These are phyloP conservation scores for Mayetiola destructor DNA, from an alignment of 2,888 invertebrate genomes.

Conservation along the genomic window DNA sequence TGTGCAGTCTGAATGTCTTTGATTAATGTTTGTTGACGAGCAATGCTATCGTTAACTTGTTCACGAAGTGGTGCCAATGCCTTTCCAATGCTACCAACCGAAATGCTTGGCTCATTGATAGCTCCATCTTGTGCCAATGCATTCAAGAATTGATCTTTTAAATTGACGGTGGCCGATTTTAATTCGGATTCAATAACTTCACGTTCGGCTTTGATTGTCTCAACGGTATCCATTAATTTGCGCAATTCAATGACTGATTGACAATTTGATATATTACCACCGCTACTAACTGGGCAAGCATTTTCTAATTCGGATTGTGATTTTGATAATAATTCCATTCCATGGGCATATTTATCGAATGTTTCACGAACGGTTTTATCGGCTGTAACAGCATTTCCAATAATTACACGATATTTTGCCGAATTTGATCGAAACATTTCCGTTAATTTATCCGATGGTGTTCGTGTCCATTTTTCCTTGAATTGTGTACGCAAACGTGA, in stretches of 20 bases:
- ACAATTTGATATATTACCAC: slow-evolving; percentile 39
- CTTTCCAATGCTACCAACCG: slow-evolving; percentile 55
- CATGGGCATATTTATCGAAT: slow-evolving; percentile 57
- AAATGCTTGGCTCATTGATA: slow-evolving; percentile 60
- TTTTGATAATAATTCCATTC: slow-evolving; percentile 69
- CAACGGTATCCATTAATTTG: slow-evolving; percentile 68
- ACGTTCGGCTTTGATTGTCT: slow-evolving; percentile 73
- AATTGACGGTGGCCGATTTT: slow-evolving; percentile 62
- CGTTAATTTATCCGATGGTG: slow-evolving; percentile 74
- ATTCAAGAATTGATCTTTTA: slow-evolving; percentile 63
- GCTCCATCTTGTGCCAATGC: slow-evolving; percentile 64
- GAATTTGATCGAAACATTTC: slow-evolving; percentile 77
- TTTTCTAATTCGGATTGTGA: slow-evolving; percentile 53
- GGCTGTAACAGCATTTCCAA: slow-evolving; percentile 73
- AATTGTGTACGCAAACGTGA: slow-evolving; percentile 76
- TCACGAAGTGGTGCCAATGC: slow-evolving; percentile 63
- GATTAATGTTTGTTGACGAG: slow-evolving; percentile 54
- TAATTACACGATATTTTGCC: slow-evolving; percentile 84
- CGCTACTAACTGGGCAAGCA: slow-evolving; percentile 50
- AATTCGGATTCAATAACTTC: slow-evolving; percentile 80
- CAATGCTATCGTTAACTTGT: slow-evolving; percentile 60
- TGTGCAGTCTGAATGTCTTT: slow-evolving; percentile 48
- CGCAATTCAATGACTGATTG: slow-evolving; percentile 52
- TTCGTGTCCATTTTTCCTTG: slow-evolving; percentile 84
- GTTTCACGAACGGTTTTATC: slow-evolving; percentile 78